Conservation (phyloP, 1,140 invertebrate species). For the Chelonus insularis region DNA sequence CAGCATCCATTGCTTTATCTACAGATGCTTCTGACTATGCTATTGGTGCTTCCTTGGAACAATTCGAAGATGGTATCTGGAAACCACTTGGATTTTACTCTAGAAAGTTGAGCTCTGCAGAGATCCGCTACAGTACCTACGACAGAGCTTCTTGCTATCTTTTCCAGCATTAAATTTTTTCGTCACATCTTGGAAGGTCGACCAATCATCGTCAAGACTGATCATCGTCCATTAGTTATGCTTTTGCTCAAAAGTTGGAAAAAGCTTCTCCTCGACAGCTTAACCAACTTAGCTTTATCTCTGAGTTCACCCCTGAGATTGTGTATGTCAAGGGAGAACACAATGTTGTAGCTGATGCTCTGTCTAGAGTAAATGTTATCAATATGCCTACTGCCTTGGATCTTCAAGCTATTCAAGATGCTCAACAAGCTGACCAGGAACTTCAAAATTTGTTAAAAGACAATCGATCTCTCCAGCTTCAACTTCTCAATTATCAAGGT, state of each 20-base stretch:
- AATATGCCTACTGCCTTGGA: not conserved
- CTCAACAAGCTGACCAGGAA: not conserved
- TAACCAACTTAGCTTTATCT: constrained; percentile 43
- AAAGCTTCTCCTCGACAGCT: no score
- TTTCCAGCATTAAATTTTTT: not conserved
- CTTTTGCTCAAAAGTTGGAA: no score
- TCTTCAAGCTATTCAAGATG: not conserved
- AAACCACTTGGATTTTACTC: not conserved
- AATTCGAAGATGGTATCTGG: not conserved
- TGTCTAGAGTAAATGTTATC: constrained; percentile 38
- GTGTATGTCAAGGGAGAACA: constrained; percentile 41
- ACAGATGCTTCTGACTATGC: constrained; percentile 5
- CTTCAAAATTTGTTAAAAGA: not conserved
- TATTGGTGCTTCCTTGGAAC: not conserved
- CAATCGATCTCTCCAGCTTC: constrained; percentile 21
- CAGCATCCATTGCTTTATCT: not conserved
- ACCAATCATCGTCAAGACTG: not conserved
- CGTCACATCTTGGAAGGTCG: not conserved
- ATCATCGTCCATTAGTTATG: no score
- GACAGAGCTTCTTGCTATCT: not conserved
- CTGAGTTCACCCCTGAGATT: constrained; percentile 49
- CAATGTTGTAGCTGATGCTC: constrained; percentile 44
- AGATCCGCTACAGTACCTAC: not conserved
- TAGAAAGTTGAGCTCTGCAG: not conserved
- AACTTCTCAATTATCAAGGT: constrained; percentile 6